Conservation (phyloP, 2,113 vertebrate genomes). For the Pygoscelis adeliae region DNA sequence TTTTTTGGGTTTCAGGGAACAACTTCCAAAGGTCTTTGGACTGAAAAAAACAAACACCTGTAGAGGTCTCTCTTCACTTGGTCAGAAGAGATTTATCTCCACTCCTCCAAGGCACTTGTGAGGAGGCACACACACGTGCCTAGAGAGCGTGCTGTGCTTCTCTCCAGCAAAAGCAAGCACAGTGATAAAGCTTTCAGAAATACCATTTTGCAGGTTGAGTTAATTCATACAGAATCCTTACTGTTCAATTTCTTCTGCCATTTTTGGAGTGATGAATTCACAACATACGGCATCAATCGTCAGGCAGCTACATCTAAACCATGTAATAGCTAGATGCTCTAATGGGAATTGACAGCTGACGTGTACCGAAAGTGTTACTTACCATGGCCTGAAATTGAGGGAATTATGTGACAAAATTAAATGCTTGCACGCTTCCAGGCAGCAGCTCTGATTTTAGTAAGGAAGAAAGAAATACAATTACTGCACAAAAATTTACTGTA, state of each 20-base stretch:
- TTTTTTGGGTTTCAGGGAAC: background rate
- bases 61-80: slow-evolving; percentile 44
- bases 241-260: slow-evolving; percentile 2
- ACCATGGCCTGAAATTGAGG: slow-evolving; percentile 26
- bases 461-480: background rate
- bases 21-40: background rate
- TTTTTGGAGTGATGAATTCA: background rate
- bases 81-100: background rate
- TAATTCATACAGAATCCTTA: slow-evolving; percentile 4
- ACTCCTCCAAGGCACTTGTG: background rate
- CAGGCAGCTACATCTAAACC: background rate
- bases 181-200: background rate
- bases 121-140: background rate
- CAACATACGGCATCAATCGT: background rate
- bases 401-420: slow-evolving; percentile 42
- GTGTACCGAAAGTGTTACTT: background rate
- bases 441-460: background rate
- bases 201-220: background rate
- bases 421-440: background rate
- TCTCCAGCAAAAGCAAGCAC: background rate
- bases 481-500: background rate
- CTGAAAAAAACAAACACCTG: background rate
- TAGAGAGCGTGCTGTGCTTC: rapidly evolving
- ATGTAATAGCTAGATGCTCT: background rate
- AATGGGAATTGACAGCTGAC: background rate